Base-by-base conservation (phyloP, 2,113 vertebrate genomes). In the Etia nguti region DNA sequence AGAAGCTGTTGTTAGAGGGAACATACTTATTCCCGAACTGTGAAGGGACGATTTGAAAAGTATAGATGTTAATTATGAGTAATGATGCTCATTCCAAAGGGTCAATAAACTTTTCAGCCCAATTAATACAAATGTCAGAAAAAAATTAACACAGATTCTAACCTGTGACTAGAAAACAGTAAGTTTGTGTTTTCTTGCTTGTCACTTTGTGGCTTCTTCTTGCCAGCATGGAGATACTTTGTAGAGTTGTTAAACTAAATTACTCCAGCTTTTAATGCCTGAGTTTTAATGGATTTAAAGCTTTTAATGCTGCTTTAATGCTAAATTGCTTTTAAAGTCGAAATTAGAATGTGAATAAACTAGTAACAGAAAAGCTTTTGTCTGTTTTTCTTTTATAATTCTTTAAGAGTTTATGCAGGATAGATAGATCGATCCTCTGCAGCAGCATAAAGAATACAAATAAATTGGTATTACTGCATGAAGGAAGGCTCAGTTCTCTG, bases 21-120 rank as follows among this genome's bases (percentile, higher is more conserved):
- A 22, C 0, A 13, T 65, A 65, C 60, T 68, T 13, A 0, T 6
- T 38, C 34, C 12, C 10, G 0, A 41, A 41, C 62, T 22, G 36
- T 41, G 31, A 68, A 41, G 36, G 10, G 4, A 68, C 2, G 38
- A 68, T 38, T 16, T 38, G 2, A 34, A 62, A 62, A 62, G 59
- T 20, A 13, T 22, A 3, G 10, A 6, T 38, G 20, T 68, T 41
- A 8, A 22, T 5, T 38, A 38, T 22, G 34, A 68, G 62, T 68
- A 68, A 68, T 22, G 34, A 22, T 0, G 4, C 6, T 68, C 36
- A 41, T 68, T 68, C 62, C 36, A 68, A 41, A 41, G 62, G 41
- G 20, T 65, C 10, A 38, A 65, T n/a, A 36, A 65, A 65, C 60
- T 12, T 65, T 65, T 65, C 10, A n/a, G 18, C 18, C 10, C 3